Evolutionary conservation across 2,113 vertebrate genomes (phyloP).

Genomic region (Sinocyclocheilus anophthalmus): DNA sequence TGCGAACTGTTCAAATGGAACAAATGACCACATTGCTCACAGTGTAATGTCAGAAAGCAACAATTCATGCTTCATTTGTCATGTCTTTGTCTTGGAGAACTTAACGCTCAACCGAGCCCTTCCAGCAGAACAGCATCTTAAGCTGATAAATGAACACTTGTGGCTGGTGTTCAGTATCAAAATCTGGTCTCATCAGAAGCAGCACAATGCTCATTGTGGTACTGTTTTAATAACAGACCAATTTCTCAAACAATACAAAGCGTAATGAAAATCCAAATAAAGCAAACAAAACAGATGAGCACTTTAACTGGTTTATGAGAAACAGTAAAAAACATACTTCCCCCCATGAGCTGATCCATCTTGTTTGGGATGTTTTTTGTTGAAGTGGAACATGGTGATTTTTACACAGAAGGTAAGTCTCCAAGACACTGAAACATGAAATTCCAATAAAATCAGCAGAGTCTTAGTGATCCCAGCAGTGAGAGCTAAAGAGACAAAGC

Average conservation of each 20-base stretch:
- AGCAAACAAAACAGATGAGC: not conserved
- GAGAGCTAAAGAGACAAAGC: not conserved
- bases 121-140: constrained; percentile 34
- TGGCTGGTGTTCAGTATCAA: constrained; percentile 49
- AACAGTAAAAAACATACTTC: not conserved
- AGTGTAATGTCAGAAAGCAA: constrained; percentile 33
- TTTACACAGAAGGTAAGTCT: not conserved
- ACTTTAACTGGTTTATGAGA: not conserved
- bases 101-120: constrained; percentile 23
- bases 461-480: not conserved
- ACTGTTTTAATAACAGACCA: constrained; percentile 3
- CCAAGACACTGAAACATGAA: not conserved
- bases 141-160: constrained; percentile 41
- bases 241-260: constrained; percentile 10
- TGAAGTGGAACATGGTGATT: not conserved
- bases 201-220: constrained; percentile 24
- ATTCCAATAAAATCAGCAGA: not conserved
- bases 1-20: constrained; percentile 37
- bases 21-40: constrained; percentile 32
- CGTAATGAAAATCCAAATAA: constrained; percentile 11
- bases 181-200: constrained; percentile 46
- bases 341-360: not conserved
- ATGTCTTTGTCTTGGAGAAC: constrained; percentile 35
- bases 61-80: constrained; percentile 47
- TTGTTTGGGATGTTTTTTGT: not conserved